phyloP scores from a whole-genome alignment of 2,113 vertebrate genomes.

The Scalopus aquaticus region DNA sequence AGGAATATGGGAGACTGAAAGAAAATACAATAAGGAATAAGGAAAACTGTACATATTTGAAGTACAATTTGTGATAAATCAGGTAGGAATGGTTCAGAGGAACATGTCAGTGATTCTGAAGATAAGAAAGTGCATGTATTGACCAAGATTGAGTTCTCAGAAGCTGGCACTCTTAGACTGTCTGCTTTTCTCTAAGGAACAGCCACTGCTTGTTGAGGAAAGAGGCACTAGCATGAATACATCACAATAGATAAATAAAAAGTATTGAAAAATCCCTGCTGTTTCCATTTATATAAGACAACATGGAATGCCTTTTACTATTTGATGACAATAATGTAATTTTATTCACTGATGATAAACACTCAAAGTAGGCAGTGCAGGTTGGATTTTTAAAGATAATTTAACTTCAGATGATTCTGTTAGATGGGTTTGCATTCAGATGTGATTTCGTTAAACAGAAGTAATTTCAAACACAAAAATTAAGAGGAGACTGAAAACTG shows the following conservation, averaged over 20 bases:
- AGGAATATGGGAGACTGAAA: neutral
- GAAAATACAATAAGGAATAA: conserved; percentile 1
- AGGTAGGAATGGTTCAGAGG: neutral
- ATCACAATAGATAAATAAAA: neutral
- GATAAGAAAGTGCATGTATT: neutral
- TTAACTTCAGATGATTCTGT: neutral
- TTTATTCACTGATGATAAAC: neutral
- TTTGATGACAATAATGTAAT: neutral
- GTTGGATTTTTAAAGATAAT: neutral
- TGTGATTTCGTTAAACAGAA: neutral
- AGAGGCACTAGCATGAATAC: neutral
- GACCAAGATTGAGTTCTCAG: neutral
- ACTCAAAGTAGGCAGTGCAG: neutral
- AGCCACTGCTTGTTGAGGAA: neutral
- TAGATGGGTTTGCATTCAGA: neutral
- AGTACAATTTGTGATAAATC: conserved; percentile 9
- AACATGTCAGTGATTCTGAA: neutral
- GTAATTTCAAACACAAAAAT: neutral
- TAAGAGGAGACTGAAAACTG: conserved; percentile 34
- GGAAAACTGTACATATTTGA: neutral
- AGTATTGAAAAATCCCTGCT: neutral
- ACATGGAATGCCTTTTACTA: neutral
- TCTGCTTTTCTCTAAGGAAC: neutral
- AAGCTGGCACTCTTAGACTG: neutral
- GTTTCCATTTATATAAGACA: neutral